These are phyloP conservation scores for Pterocles gutturalis DNA, from an alignment of 2,113 vertebrate genomes.

Conservation along the genomic window DNA sequence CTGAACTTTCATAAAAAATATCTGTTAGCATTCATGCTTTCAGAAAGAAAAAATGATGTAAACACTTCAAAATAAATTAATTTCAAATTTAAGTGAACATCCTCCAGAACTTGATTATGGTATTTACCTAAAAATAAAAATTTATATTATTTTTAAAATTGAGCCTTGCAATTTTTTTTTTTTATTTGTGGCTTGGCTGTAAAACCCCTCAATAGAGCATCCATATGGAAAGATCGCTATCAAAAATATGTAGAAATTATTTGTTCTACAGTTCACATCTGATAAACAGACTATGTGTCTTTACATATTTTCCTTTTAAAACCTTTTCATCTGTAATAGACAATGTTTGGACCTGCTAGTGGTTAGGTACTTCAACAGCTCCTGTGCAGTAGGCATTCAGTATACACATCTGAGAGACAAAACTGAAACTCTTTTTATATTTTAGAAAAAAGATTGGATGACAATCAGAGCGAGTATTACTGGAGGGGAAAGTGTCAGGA, in stretches of 20 bases:
- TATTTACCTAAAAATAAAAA: not conserved
- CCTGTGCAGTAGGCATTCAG: not conserved
- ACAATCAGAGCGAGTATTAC: conserved; percentile 7
- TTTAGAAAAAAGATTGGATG: conserved; percentile 34
- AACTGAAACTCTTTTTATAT: not conserved
- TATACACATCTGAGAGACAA: not conserved
- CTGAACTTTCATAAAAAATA: not conserved
- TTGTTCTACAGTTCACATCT: not conserved
- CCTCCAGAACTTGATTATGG: not conserved
- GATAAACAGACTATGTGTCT: not conserved
- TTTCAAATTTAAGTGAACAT: not conserved
- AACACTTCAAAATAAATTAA: not conserved
- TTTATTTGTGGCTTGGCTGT: not conserved
- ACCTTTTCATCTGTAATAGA: not conserved
- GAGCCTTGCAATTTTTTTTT: not conserved
- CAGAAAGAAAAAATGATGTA: not conserved
- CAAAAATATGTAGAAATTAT: not conserved
- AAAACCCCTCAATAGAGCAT: not conserved
- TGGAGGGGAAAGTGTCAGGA: conserved; percentile 24
- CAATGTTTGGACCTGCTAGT: not conserved
- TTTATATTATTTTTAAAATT: not conserved
- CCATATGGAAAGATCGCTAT: not conserved
- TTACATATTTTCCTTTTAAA: not conserved
- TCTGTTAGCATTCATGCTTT: not conserved
- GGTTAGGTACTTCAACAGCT: not conserved